These are phyloP conservation scores for Pecten maximus DNA, from an alignment of 2,888 invertebrate genomes.

Conservation along the genomic window DNA sequence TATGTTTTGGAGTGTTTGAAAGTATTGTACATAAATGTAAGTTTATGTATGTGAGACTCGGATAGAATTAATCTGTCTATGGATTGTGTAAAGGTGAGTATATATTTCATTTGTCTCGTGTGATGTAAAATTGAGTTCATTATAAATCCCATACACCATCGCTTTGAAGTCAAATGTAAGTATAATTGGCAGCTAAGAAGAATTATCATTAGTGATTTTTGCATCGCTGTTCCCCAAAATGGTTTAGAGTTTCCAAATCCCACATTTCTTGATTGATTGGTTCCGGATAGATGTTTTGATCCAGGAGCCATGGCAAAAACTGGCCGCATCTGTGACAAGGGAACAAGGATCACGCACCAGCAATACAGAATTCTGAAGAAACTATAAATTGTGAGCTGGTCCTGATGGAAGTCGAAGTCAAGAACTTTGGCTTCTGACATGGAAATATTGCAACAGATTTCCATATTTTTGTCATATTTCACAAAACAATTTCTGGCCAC, in stretches of 20 bases:
- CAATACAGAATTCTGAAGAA: neutral
- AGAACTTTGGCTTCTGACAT: neutral
- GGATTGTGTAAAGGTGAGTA: neutral
- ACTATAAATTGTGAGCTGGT: too few species aligned
- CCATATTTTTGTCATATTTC: neutral
- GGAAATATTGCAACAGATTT: neutral
- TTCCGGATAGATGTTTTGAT: neutral
- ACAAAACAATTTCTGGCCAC: neutral
- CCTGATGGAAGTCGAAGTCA: neutral
- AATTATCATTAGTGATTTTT: neutral
- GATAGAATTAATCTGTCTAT: neutral
- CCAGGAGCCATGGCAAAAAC: neutral
- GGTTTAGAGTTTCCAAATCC: neutral
- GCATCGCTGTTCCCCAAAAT: neutral
- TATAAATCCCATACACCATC: neutral
- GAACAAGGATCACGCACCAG: neutral
- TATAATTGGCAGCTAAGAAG: neutral
- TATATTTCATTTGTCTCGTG: neutral
- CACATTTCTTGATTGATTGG: neutral
- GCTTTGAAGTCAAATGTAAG: neutral
- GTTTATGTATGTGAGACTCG: neutral
- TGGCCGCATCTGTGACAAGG: neutral
- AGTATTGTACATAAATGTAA: neutral
- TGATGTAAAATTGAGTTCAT: neutral
- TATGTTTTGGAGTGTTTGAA: neutral